Evolutionary conservation across 2,888 invertebrate genomes (phyloP).

Genomic region (Yponomeuta sedellus): DNA sequence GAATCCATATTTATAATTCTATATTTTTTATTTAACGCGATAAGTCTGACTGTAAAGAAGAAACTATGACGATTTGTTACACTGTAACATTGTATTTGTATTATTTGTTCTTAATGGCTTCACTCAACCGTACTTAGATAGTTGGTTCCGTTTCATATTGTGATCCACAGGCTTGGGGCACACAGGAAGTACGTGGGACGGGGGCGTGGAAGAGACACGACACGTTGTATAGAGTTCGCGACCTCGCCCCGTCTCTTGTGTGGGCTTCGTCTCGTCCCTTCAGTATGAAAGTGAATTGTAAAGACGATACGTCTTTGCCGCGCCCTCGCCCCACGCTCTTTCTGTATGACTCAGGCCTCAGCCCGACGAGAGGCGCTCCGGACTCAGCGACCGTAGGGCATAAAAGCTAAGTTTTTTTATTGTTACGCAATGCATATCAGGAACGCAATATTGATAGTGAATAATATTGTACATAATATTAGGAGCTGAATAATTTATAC

Average conservation of each 20-base stretch:
- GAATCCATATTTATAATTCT: conserved; percentile 69
- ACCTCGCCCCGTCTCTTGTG: too few relatives aligned
- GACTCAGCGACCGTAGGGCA: conserved; percentile 51
- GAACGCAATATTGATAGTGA: conserved; percentile 75
- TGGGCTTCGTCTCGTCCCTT: too few relatives aligned
- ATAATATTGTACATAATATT: conserved; percentile 74
- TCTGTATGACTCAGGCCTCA: too few relatives aligned
- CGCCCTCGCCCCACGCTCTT: too few relatives aligned
- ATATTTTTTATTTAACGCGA: conserved; percentile 72
- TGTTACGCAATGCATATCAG: conserved; percentile 77
- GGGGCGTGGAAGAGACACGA: too few relatives aligned
- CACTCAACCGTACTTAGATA: conserved; percentile 65
- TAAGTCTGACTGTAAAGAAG: conserved; percentile 72
- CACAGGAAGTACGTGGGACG: too few relatives aligned
- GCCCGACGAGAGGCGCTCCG: conserved; percentile 27
- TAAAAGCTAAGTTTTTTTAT: conserved; percentile 74
- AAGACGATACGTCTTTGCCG: too few relatives aligned
- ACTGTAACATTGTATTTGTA: conserved; percentile 49
- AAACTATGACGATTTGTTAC: conserved; percentile 61
- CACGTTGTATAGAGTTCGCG: too few relatives aligned
- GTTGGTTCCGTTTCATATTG: conserved; percentile 32
- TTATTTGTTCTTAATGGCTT: conserved; percentile 68
- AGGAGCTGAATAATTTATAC: conserved; percentile 66
- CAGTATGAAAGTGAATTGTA: too few relatives aligned
- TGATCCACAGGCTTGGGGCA: too few relatives aligned